Conservation (phyloP, 2,888 invertebrate species). For the Euzetes globulus region DNA sequence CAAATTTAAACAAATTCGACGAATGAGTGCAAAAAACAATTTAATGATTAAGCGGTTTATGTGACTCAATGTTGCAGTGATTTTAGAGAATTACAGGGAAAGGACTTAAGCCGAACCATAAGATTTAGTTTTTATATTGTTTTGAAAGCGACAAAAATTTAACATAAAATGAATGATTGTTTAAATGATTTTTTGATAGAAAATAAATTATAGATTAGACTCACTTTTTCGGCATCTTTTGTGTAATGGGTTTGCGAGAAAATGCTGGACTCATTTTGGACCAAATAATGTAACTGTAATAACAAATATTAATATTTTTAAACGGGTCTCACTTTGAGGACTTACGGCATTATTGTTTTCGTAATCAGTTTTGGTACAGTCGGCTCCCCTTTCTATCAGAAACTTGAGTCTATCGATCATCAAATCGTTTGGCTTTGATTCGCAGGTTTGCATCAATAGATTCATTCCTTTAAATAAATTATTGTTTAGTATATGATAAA, state of each 20-base stretch:
- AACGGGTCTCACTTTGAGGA: slow-evolving; percentile 5
- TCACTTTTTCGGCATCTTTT: slow-evolving; percentile 35
- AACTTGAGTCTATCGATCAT: slow-evolving; percentile 47
- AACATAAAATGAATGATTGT: slow-evolving; percentile 22
- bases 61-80: slow-evolving; percentile 3
- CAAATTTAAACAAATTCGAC: background rate
- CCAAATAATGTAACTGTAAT: slow-evolving; percentile 42
- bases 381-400: slow-evolving; percentile 49
- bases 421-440: slow-evolving; percentile 45
- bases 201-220: slow-evolving; percentile 29
- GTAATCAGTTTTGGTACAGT: slow-evolving; percentile 48
- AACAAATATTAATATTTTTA: slow-evolving; percentile 9
- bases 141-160: slow-evolving; percentile 33
- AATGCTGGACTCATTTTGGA: slow-evolving; percentile 27
- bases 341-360: slow-evolving; percentile 48
- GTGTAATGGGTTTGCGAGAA: too few relatives aligned
- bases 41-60: background rate
- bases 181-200: slow-evolving; percentile 21
- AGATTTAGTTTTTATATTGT: slow-evolving; percentile 1
- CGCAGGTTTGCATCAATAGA: slow-evolving; percentile 47
- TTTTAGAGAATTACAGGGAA: slow-evolving; percentile 17
- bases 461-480: slow-evolving; percentile 45
- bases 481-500: background rate
- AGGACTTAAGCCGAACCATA: slow-evolving; percentile 27
- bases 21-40: slow-evolving; percentile 9